phyloP scores from a whole-genome alignment of 2,797 vertebrate species.

The Dendrocincla tyrannina region DNA sequence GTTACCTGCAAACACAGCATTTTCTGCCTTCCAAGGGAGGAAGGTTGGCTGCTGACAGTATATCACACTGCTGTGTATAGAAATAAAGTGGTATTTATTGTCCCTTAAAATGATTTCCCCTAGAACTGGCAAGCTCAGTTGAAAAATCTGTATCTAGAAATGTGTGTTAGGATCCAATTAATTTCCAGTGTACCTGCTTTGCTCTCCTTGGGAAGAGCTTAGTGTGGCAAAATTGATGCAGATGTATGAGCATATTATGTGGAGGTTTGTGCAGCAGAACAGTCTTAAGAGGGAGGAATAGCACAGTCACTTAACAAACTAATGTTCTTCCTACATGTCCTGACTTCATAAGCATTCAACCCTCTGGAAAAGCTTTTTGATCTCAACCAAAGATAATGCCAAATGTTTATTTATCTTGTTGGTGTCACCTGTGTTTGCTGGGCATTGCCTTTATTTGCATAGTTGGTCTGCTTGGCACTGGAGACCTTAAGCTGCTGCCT shows the following conservation, averaged over 20 bases:
- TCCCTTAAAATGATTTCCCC: conserved; percentile 40
- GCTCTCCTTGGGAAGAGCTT: conserved; percentile 21
- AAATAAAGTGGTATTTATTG: conserved; percentile 60
- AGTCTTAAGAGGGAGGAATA: background rate
- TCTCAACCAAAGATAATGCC: background rate
- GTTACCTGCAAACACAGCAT: conserved; percentile 2
- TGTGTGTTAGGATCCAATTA: conserved; percentile 11
- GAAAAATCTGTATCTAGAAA: conserved; percentile 16
- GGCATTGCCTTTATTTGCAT: background rate
- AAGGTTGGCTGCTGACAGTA: background rate
- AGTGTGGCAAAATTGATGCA: background rate
- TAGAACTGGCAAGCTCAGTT: conserved; percentile 33
- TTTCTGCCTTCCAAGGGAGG: conserved; percentile 29
- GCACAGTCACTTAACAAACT: background rate
- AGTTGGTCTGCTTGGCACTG: background rate
- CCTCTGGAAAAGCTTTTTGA: background rate
- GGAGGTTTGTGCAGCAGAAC: background rate
- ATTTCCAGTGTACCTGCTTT: background rate
- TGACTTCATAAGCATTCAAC: background rate
- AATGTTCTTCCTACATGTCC: background rate
- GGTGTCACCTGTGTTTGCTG: background rate
- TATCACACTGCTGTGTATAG: conserved; percentile 14
- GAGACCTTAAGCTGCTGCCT: background rate
- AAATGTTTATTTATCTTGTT: background rate
- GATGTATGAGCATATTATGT: background rate